Evolutionary conservation across 2,797 vertebrate genomes (phyloP), one percentile per base, ranked within the genome.

Genomic region (Sebastes elongatus): DNA sequence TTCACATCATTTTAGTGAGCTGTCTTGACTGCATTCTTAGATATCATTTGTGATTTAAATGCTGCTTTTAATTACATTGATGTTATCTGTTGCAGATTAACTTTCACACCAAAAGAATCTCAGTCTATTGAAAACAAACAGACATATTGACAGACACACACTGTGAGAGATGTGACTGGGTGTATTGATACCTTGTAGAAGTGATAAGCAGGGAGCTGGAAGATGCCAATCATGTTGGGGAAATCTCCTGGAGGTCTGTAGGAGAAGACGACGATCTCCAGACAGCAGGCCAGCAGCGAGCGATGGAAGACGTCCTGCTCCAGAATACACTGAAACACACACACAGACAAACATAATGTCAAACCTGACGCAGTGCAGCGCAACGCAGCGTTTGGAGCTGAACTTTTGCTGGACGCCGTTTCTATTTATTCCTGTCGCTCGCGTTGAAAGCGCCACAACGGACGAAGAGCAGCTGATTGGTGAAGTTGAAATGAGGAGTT

Each of bases 241-340:
- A 99, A 99, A 80, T 96, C 96, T 82, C 97, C 97, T 16, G 97
- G 97, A 13, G 97, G 97, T 67, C 97, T 96, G 62, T 98, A 98
- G 2, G 97, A 98, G 81, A 99, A 99, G 83, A 94, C 93, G 35
- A 97, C 93, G 4, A 99, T 97, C 91, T 99, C 98, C 76, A 99
- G 94, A 76, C 97, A 98, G 76, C 98, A 99, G 2, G 94, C 96
- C 63, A 99, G 91, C 76, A 99, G 95, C 0, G 98, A 99, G 61
- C 96, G 96, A 22, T 99, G 98, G 91, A 99, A 98, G 79, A 98
- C 81, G 23, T 99, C 97, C 84, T 98, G 97, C 81, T 99, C 97
- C 93, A 99, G 92, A 76, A 99, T 92, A 68, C 94, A 95, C 98
- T 99, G 91, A 20, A 18, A 69, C 7, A 83, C 35, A 28, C 16